Percentiles rank a stretch among this genome's conserved stretches.
phyloP scores from a whole-genome alignment of 2,888 invertebrate species.

The Dolichomitus sp. region DNA sequence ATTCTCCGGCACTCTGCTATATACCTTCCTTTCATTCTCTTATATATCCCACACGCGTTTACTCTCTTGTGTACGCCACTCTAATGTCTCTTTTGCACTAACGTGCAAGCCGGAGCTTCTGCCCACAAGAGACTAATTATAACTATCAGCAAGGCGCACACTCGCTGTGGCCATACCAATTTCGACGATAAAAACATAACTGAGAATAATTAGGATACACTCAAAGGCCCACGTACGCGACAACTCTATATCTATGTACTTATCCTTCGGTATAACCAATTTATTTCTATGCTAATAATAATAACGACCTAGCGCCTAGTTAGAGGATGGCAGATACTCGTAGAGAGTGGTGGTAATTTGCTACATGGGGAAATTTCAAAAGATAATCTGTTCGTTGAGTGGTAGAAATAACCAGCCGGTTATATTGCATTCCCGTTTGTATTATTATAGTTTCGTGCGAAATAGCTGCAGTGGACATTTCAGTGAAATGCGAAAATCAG shows the following conservation, averaged over 20 bases:
- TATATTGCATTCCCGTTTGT: conserved; percentile 22
- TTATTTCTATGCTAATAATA: conserved; percentile 56
- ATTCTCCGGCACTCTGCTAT: background rate
- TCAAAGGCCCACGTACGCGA: background rate
- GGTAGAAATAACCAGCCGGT: background rate
- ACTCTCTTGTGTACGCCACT: background rate
- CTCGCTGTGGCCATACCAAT: conserved; percentile 14
- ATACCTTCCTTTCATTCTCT: conserved; percentile 14
- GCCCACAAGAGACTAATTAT: conserved; percentile 36
- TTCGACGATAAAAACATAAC: conserved; percentile 34
- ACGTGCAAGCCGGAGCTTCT: background rate
- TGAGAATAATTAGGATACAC: conserved; percentile 35
- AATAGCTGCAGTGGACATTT: conserved; percentile 5
- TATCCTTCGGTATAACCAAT: conserved; percentile 42
- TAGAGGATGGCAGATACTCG: conserved; percentile 11
- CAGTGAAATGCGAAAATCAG: conserved; percentile 13
- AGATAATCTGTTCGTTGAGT: conserved; percentile 18
- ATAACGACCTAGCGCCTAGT: conserved; percentile 42
- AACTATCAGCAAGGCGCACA: conserved; percentile 37
- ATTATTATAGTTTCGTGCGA: conserved; percentile 20
- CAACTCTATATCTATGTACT: background rate
- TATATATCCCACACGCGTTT: conserved; percentile 10
- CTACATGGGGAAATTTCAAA: conserved; percentile 19
- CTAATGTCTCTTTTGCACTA: conserved; percentile 4
- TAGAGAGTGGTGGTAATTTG: background rate